Evolutionary conservation across 30 jellyfish, hydroid and myxozoan genomes (phyloP).

Genomic region (Euphysa ruthae): DNA sequence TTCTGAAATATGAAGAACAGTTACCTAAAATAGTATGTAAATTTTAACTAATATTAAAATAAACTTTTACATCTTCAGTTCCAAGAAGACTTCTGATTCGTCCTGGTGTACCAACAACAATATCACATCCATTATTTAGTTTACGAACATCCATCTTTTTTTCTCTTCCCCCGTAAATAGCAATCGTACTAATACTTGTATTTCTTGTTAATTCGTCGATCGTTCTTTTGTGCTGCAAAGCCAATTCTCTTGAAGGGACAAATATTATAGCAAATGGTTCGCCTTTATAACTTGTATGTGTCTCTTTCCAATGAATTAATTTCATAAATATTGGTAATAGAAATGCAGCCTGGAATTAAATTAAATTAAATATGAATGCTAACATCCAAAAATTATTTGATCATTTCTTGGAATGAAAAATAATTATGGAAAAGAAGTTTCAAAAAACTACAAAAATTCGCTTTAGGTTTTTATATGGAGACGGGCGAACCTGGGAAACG

Average conservation of each 20-base stretch:
- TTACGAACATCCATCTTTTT: not conserved
- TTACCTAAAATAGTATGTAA: too few species aligned
- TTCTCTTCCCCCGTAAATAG: not conserved
- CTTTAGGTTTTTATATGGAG: too few species aligned
- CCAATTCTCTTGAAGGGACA: not conserved
- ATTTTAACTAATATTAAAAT: not conserved
- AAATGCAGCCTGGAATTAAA: conserved; percentile 2
- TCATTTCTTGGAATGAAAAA: too few species aligned
- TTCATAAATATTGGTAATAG: not conserved
- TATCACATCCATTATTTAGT: not conserved
- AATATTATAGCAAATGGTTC: not conserved
- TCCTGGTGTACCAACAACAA: not conserved
- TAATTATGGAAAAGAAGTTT: too few species aligned
- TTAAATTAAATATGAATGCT: too few species aligned
- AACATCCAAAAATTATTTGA: too few species aligned
- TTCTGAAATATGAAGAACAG: too few species aligned
- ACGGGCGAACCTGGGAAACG: too few species aligned
- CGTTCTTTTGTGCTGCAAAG: not conserved
- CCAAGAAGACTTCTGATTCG: not conserved
- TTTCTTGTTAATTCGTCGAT: not conserved
- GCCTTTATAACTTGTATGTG: not conserved
- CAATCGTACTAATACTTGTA: not conserved
- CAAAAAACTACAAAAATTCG: too few species aligned
- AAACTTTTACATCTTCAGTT: not conserved
- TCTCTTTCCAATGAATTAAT: not conserved